Evolutionary conservation across 2,113 vertebrate species (phyloP).

Genomic region (Oceanodroma tethys): DNA sequence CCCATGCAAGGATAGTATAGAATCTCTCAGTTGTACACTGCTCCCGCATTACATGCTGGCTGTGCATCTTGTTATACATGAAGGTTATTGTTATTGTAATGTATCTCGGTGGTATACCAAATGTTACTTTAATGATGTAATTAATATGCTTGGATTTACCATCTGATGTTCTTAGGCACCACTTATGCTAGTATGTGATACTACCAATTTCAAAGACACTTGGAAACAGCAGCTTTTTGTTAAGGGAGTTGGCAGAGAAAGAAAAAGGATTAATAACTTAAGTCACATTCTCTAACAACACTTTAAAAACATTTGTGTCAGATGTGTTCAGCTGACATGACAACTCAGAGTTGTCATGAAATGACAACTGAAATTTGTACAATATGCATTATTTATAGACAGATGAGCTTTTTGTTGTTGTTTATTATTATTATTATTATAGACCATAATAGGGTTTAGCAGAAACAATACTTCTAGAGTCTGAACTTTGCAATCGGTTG

Average conservation of each 20-base stretch:
- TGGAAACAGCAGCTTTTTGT: conserved; percentile 29
- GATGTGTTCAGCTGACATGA: background rate
- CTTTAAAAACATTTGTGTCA: conserved; percentile 19
- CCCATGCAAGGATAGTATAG: background rate
- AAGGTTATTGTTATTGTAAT: conserved; percentile 70
- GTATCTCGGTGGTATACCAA: conserved; percentile 61
- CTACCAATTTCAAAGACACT: conserved; percentile 7
- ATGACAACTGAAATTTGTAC: conserved; percentile 21
- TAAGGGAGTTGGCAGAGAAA: conserved; percentile 21
- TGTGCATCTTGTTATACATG: conserved; percentile 59
- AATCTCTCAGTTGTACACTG: conserved; percentile 20
- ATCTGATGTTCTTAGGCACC: conserved; percentile 63
- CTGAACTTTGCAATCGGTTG: background rate
- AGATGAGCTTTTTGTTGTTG: background rate
- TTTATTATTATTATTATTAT: background rate
- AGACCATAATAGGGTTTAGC: background rate
- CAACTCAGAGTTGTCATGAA: no score
- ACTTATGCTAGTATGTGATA: conserved; percentile 30
- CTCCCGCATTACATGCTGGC: conserved; percentile 1
- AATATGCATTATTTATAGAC: background rate
- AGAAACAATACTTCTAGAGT: background rate
- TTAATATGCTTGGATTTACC: conserved; percentile 72
- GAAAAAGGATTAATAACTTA: conserved; percentile 27
- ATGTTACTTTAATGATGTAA: conserved; percentile 71
- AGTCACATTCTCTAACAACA: background rate